Percentiles rank a stretch among this genome's conserved stretches.
Evolutionary conservation across 2,113 vertebrate genomes (phyloP).

Genomic region (Lanius collurio): DNA sequence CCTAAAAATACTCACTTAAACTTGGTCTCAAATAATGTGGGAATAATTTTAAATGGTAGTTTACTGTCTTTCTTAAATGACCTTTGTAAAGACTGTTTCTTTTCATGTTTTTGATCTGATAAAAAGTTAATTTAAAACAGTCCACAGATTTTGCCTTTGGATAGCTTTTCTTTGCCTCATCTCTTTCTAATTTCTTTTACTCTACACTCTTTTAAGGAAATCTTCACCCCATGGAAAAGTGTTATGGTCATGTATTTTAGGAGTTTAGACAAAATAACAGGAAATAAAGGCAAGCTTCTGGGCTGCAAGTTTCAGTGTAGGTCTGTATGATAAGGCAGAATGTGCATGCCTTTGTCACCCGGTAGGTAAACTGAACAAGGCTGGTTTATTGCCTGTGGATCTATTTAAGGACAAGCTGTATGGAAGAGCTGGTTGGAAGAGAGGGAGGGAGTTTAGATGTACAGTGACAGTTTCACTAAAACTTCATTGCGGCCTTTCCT

Average conservation of each 20-base stretch:
- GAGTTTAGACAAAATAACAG: neutral
- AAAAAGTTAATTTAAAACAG: neutral
- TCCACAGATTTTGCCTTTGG: neutral
- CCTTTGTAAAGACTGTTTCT: neutral
- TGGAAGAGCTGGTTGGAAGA: neutral
- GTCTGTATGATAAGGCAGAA: neutral
- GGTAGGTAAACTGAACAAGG: neutral
- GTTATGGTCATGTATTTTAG: neutral
- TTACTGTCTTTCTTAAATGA: neutral
- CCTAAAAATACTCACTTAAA: neutral
- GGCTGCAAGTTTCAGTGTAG: neutral
- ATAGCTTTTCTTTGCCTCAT: neutral
- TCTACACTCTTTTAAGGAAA: neutral
- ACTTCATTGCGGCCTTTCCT: neutral
- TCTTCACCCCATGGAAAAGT: neutral
- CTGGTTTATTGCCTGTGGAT: neutral
- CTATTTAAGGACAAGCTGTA: neutral
- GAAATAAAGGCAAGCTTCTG: neutral
- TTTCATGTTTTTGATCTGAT: neutral
- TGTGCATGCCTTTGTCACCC: neutral
- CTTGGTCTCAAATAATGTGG: neutral
- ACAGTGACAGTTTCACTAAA: neutral
- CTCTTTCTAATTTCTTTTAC: neutral
- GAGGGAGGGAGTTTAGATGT: neutral
- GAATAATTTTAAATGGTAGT: neutral